Base-by-base conservation (phyloP, 2,113 vertebrate genomes). In the Alexandromys fortis region DNA sequence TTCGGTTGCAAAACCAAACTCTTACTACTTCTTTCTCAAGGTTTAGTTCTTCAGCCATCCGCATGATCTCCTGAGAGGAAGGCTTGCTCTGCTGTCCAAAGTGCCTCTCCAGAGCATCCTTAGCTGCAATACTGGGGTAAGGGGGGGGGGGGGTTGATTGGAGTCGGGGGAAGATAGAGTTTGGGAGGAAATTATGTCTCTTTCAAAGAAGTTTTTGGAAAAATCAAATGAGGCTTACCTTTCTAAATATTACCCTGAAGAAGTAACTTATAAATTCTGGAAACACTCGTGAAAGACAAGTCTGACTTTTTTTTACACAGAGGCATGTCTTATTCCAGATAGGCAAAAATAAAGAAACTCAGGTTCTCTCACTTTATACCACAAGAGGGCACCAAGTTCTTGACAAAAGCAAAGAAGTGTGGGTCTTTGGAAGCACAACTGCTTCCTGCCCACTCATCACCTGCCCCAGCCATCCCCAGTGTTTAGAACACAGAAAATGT, bases 1-100 rank as follows among this genome's bases (percentile, higher is more conserved):
- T 99, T 75, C 99, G 98, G 97, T 99, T 99, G 98, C 99, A 99
- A 98, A 99, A 99, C 99, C 99, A 99, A 90, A 99, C 99, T 97
- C 99, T 98, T 63, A 99, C 99, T 49, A 99, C 99, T 98, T 99
- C 99, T 96, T 99, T 99, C 98, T 99, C 99, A 83, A 99, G 98
- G 94, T 99, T 99, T 85, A 99, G 99, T 58, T 99, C 99, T 96
- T 99, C 99, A 7, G 99, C 99, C 98, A 99, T 99, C 61, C 99
- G 98, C 96, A 99, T 98, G 67, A 99, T 99, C 98, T 99, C 99
- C 92, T 99, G 99, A 47, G 99, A 99, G 28, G 99, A 99, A 0
- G 99, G 99, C 92, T 99, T 99, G 91, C 98, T 99, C 98, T 99
- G 99, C 94, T 99, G 99, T 96, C 99, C 98, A 92, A 99, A 99